These are phyloP conservation scores for Scalopus aquaticus DNA, from an alignment of 2,113 vertebrate genomes.

Conservation along the genomic window DNA sequence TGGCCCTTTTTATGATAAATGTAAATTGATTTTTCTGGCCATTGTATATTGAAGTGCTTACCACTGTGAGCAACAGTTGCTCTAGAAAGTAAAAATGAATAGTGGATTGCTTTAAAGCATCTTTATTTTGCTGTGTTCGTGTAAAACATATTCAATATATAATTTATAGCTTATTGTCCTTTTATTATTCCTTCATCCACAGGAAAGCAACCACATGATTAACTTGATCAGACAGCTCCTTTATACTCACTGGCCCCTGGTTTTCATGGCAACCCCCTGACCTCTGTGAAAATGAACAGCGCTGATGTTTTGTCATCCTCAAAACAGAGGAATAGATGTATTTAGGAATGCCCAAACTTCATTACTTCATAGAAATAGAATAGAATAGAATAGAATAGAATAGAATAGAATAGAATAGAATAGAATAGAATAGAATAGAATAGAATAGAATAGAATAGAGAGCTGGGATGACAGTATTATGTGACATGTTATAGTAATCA, in stretches of 20 bases:
- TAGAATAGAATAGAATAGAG: too few relatives aligned
- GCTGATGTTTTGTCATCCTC: slow-evolving; percentile 5
- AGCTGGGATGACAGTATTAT: background rate
- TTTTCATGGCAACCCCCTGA: slow-evolving; percentile 33
- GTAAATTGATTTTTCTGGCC: slow-evolving; percentile 70
- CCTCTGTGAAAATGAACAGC: slow-evolving; percentile 56
- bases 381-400: too few relatives aligned
- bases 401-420: too few relatives aligned
- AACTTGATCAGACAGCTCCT: slow-evolving; percentile 17
- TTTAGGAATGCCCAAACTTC: slow-evolving; percentile 8
- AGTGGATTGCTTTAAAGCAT: slow-evolving; percentile 31
- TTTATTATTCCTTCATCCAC: background rate
- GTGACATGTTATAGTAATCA: slow-evolving; percentile 23
- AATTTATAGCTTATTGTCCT: slow-evolving; percentile 32
- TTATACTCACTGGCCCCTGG: background rate
- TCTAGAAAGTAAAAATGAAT: slow-evolving; percentile 62
- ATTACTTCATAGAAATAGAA: slow-evolving; percentile 1
- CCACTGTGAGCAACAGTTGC: slow-evolving; percentile 54
- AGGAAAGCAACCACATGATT: slow-evolving; percentile 33
- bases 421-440: too few relatives aligned
- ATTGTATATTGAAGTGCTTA: slow-evolving; percentile 27
- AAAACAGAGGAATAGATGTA: background rate
- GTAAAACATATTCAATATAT: background rate
- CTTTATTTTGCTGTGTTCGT: background rate
- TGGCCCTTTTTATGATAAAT: slow-evolving; percentile 68